A percentile compares a stretch with the other conserved stretches of the same genome.
phyloP scores from a whole-genome alignment of 2,888 invertebrate genomes.

The Masnerella sp. region DNA sequence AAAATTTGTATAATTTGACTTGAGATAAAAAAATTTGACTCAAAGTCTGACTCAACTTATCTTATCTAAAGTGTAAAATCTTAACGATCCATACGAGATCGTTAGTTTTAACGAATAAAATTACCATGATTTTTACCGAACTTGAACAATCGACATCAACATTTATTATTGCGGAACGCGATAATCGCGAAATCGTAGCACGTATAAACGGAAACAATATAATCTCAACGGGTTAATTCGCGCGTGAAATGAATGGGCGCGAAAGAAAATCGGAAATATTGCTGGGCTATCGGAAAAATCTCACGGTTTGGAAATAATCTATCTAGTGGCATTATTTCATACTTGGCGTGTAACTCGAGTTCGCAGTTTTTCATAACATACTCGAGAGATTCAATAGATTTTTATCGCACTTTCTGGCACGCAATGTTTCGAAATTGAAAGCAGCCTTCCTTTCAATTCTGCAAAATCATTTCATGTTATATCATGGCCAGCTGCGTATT shows the following conservation, averaged over 20 bases:
- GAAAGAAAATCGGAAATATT: constrained; percentile 2
- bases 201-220: constrained; percentile 3
- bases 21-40: too few relatives aligned
- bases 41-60: too few relatives aligned
- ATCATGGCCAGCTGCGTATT: not conserved
- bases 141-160: too few relatives aligned
- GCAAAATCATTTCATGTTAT: not conserved
- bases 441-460: not conserved
- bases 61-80: too few relatives aligned
- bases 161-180: too few relatives aligned
- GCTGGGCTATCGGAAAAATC: constrained; percentile 20
- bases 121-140: too few relatives aligned
- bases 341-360: constrained; percentile 5
- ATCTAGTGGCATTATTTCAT: constrained; percentile 16
- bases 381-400: constrained; percentile 17
- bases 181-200: too few relatives aligned
- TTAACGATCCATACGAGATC: too few relatives aligned
- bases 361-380: constrained; percentile 18
- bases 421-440: constrained; percentile 1
- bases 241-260: constrained; percentile 13
- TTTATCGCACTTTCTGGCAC: not conserved
- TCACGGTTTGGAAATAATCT: constrained; percentile 11
- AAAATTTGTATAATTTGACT: too few relatives aligned
- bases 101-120: too few relatives aligned
- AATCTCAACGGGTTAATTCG: constrained; percentile 10